These are phyloP conservation scores for Drosophila triauraria DNA, from an alignment of 1,140 invertebrate genomes.

Conservation along the genomic window DNA sequence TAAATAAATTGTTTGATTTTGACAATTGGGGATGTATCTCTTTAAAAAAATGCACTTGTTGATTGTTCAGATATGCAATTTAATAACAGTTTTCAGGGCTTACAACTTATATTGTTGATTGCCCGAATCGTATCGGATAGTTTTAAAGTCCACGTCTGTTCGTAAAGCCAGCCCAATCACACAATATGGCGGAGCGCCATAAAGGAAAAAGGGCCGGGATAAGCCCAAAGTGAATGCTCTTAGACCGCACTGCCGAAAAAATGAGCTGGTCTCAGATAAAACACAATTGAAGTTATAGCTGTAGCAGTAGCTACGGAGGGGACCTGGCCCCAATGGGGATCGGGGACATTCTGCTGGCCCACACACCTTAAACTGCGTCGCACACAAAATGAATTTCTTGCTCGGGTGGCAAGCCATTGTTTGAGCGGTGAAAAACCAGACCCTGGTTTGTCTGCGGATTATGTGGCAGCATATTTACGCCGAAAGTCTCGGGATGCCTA, in stretches of 20 bases:
- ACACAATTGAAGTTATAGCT: slow-evolving; percentile 50
- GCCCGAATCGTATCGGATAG: not conserved
- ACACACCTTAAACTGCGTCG: slow-evolving; percentile 29
- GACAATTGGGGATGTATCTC: no score
- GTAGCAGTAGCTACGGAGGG: slow-evolving; percentile 33
- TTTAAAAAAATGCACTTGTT: no score
- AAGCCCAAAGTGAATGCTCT: slow-evolving; percentile 36
- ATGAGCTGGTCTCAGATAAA: slow-evolving; percentile 51
- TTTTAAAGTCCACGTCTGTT: slow-evolving; percentile 7
- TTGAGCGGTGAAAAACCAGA: slow-evolving; percentile 22
- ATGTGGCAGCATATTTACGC: slow-evolving; percentile 66
- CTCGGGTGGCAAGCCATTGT: slow-evolving; percentile 22
- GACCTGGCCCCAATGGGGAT: slow-evolving; percentile 18
- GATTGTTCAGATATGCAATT: no score
- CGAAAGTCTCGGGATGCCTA: slow-evolving; percentile 62
- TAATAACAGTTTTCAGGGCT: no score
- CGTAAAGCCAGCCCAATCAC: slow-evolving; percentile 51
- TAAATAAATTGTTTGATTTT: no score
- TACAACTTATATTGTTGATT: no score
- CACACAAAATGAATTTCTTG: slow-evolving; percentile 67
- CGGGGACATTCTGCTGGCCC: slow-evolving; percentile 7
- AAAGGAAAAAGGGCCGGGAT: slow-evolving; percentile 52
- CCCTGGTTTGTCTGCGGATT: slow-evolving; percentile 43
- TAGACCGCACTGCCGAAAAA: slow-evolving; percentile 15
- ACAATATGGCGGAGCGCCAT: slow-evolving; percentile 56